Evolutionary conservation across 2,113 vertebrate genomes (phyloP).

Genomic region (Cyprinus carpio): DNA sequence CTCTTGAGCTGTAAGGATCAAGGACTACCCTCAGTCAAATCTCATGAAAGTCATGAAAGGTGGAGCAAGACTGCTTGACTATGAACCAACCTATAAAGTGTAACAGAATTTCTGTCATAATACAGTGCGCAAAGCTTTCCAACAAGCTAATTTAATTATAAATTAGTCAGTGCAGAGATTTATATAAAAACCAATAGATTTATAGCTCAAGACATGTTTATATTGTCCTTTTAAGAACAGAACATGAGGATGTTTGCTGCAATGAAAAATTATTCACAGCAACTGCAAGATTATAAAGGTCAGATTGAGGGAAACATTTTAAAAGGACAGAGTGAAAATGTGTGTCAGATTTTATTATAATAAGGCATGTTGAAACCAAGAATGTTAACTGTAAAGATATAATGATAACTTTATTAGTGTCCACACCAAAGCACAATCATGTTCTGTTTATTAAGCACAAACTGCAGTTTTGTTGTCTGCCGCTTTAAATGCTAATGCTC

Average conservation of each 20-base stretch:
- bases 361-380: too few relatives aligned
- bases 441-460: too few relatives aligned
- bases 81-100: not conserved
- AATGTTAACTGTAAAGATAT: too few relatives aligned
- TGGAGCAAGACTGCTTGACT: not conserved
- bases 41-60: not conserved
- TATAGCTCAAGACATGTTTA: not conserved
- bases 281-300: not conserved
- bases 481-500: too few relatives aligned
- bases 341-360: too few relatives aligned
- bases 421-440: too few relatives aligned
- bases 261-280: not conserved
- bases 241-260: not conserved
- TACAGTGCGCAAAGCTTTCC: not conserved
- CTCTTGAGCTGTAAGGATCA: constrained; percentile 32
- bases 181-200: not conserved
- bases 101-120: not conserved
- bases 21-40: constrained; percentile 20
- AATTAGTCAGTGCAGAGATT: not conserved
- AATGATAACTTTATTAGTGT: too few relatives aligned
- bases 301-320: not conserved
- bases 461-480: too few relatives aligned
- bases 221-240: not conserved
- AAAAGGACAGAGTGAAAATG: too few relatives aligned
- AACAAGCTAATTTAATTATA: not conserved